Evolutionary conservation across 2,888 invertebrate species (phyloP).

Genomic region (Xestoiulus laeticollis): DNA sequence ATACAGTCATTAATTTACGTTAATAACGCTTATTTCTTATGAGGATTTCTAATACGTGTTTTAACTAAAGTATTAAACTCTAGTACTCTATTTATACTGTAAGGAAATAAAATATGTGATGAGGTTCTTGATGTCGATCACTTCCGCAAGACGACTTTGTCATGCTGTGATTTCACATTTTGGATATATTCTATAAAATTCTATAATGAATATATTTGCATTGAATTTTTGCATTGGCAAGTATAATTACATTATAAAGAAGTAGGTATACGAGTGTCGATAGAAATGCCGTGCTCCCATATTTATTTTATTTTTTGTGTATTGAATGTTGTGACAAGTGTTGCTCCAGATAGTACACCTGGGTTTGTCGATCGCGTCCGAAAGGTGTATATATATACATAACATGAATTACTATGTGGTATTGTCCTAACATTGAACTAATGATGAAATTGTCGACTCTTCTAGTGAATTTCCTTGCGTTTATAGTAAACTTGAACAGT

Average conservation of each 20-base stretch:
- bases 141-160: not conserved
- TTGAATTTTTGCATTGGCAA: not conserved
- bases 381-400: not conserved
- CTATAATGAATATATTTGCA: not conserved
- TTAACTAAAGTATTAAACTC: too few species aligned
- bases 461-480: not conserved
- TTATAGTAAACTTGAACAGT: not conserved
- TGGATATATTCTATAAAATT: not conserved
- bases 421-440: not conserved
- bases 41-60: too few species aligned
- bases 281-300: not conserved
- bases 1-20: too few species aligned
- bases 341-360: not conserved
- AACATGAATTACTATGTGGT: not conserved
- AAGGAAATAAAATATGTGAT: not conserved
- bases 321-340: not conserved
- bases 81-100: not conserved
- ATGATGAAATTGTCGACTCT: not conserved
- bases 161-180: not conserved
- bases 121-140: not conserved
- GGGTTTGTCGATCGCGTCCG: not conserved
- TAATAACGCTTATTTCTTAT: too few species aligned
- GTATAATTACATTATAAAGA: not conserved
- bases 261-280: not conserved
- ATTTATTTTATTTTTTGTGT: not conserved